Conservation (phyloP, 2,113 vertebrate species). For the Triplophysa dalaica region DNA sequence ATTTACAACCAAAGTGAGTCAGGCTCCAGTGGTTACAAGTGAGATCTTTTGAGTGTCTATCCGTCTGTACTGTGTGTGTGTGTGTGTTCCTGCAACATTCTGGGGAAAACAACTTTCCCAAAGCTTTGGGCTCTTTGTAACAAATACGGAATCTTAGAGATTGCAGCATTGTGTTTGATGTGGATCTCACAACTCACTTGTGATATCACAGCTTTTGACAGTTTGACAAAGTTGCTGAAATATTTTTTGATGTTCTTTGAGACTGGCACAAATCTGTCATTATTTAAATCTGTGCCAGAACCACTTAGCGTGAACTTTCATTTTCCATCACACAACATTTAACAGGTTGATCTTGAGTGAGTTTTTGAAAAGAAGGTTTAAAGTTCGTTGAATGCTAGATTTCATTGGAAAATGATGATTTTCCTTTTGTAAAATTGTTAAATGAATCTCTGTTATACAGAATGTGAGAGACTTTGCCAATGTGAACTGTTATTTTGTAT, state of each 20-base stretch:
- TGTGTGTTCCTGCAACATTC: neutral
- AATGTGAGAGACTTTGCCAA: neutral
- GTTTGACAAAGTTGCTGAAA: constrained; percentile 26
- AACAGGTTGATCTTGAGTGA: no score
- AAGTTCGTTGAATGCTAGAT: neutral
- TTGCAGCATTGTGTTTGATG: constrained; percentile 8
- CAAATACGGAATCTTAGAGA: constrained; percentile 13
- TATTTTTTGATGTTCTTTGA: constrained; percentile 11
- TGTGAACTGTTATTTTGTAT: neutral
- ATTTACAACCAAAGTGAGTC: constrained; percentile 20
- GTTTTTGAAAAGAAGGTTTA: no score
- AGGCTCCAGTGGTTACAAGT: neutral
- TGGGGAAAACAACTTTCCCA: constrained; percentile 2
- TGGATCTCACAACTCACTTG: constrained; percentile 4
- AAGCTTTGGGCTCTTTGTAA: constrained; percentile 15
- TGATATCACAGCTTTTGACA: constrained; percentile 28
- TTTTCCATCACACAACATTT: neutral
- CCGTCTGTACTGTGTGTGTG: neutral
- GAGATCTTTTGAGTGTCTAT: neutral
- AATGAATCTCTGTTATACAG: neutral
- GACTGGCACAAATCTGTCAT: constrained; percentile 30
- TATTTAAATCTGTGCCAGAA: constrained; percentile 25
- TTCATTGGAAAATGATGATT: neutral
- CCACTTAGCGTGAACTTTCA: neutral
- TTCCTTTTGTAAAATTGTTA: neutral